Base-by-base conservation (phyloP, 2,888 invertebrate genomes). In the Conchocele bisecta region DNA sequence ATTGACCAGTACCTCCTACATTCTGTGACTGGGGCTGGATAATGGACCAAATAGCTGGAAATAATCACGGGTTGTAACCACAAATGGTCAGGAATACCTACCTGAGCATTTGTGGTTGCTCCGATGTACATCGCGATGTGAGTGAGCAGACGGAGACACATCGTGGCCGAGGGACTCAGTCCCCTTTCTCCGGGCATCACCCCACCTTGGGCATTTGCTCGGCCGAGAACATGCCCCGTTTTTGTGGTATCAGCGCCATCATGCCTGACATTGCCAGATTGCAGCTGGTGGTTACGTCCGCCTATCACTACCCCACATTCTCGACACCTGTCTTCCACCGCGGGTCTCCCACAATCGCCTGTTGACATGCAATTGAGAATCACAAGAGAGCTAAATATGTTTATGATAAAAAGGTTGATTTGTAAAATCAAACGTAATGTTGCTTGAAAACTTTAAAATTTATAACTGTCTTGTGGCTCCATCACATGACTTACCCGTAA, bases 291-390 rank as follows among this genome's bases (percentile, higher is more conserved):
- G 4, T 53, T 57, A 20, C 50, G 33, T n/a, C 87, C 87, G 20
- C 87, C 87, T 24, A 86, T 85, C 20, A 58, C 60, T n/a, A 48
- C 50, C 24, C 82, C 81, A 70, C 87, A 87, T 11, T 74, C 78
- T 26, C 71, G 70, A 56, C 87, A 87, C 15, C 39, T 66, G 6
- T 78, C 81, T 6, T 76, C 61, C n/a, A 46, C 51, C 6, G 69
- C 75, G 17, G 87, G 83, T 20, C 79, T 44, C 11, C 86, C 86
- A 80, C 86, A 86, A 86, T 86, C n/a, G n/a, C n/a, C n/a, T n/a
- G n/a, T n/a, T n/a, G n/a, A n/a, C n/a, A n/a, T n/a, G n/a, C n/a
- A n/a, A n/a, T n/a, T n/a, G n/a, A n/a, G n/a, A n/a, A n/a, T n/a
- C n/a, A n/a, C n/a, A n/a, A n/a, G n/a, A n/a, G n/a, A n/a, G n/a